Base-by-base conservation (phyloP, 2,113 vertebrate genomes). In the Aptenodytes forsteri region DNA sequence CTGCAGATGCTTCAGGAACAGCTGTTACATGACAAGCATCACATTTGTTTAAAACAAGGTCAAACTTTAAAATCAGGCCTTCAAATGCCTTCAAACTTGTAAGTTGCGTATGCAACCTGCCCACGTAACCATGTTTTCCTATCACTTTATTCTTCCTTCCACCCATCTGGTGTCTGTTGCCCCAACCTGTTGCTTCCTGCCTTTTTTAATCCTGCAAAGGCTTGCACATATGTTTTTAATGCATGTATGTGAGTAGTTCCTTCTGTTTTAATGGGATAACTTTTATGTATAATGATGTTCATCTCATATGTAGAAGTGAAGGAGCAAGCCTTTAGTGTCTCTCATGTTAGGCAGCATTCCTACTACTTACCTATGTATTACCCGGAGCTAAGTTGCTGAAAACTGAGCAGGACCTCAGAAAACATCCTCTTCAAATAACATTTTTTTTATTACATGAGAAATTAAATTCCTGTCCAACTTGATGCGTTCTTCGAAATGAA, bases 121-220 rank as follows among this genome's bases (percentile, higher is more conserved):
- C 65, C 58, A 56, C 19, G 1, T 92, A 95, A 76, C 52, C 20
- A 5, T 69, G 54, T 72, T 72, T 92, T 95, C 47, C 89, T 87
- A 76, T 76, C 52, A 66, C n/a, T 66, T 81, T 61, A 84, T 92
- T 87, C 65, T 89, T 82, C 52, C 62, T 92, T 92, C 66, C 58
- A 76, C 75, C 36, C 46, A 80, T 90, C 46, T 90, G 61, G 11
- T 92, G 49, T 78, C 38, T 89, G 34, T 76, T 96, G 93, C 65
- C 89, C 70, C 29, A 93, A 11, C 87, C 73, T 87, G 95, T 97
- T 93, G 77, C 78, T 95, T 96, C 91, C 66, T 94, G 89, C 94
- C 86, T 93, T 65, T 88, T 89, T 92, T 66, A 82, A 73, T 96
- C 83, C 70, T 95, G 80, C 66, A 79, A 81, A 69, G 73, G 91